Base-by-base conservation (phyloP, 1,140 invertebrate species). In the Antheraea mylitta region DNA sequence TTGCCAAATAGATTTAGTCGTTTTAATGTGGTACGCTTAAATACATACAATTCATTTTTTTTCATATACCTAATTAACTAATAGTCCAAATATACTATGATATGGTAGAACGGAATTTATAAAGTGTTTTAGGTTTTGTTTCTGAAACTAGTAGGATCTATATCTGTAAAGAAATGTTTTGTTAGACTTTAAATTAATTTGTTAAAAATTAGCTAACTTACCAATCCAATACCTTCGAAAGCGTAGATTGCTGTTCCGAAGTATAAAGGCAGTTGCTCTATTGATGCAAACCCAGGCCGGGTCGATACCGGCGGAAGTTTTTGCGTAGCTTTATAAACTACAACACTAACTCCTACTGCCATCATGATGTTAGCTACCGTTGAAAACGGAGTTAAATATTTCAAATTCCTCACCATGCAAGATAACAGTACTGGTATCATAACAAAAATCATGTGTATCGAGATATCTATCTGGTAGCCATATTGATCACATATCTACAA, bases 161-260 rank as follows among this genome's bases (percentile, higher is more conserved):
- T 30, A 30, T 30, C 4, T 30, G 22, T 30, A 30, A 30, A 1
- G 22, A 30, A 30, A 30, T 30, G 4, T 30, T 30, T 30, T 30
- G 4, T 4, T 30, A n/a, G n/a, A n/a, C 22, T 2, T 30, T 30
- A 30, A 30, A 30, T 2, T 30, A 30, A 2, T 48, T 13, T 58
- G 36, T 42, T 18, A 22, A 30, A 10, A 63, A 53, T 2, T 5
- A 66, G 45, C 16, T 48, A 48, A 79, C 91, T 93, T 81, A 97
- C 96, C 92, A 97, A 87, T 58, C 95, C 96, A 67, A 97, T 96
- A 68, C 96, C 96, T 86, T 97, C 96, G 76, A 97, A 97, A 38
- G 96, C 95, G 78, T 96, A 97, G 66, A 97, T 94, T 42, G 96
- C 95, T 7, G 96, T 97, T 60, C 96, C 96, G 76, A 97, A 96